Base-by-base conservation (phyloP, 2,113 vertebrate genomes). In the Elgaria multicarinata region DNA sequence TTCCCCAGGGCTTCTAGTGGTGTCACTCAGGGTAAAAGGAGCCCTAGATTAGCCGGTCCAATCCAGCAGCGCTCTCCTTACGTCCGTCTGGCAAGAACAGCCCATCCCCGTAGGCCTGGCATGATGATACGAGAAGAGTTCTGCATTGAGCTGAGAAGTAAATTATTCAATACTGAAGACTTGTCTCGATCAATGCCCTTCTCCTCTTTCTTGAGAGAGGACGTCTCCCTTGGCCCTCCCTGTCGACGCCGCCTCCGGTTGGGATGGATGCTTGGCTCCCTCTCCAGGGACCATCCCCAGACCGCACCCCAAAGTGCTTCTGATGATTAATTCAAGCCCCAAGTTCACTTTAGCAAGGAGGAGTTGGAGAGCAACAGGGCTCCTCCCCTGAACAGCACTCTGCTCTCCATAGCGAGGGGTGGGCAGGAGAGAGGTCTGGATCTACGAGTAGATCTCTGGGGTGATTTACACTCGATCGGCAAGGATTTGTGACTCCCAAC, bases 51-150 rank as follows among this genome's bases (percentile, higher is more conserved):
- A 20, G 58, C 3, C 5, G 58, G 69, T 2, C 58, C 3, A 24
- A 24, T 7, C 20, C 24, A 26, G 64, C 64, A 26, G 64, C 5
- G 69, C 31, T 69, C 12, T 69, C 14, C 5, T 18, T 18, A 3
- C 16, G 69, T 36, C 69, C n/a, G 18, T 18, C 69, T 16, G 4
- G n/a, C 69, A 36, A n/a, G 64, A 36, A n/a, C 12, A 16, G n/a
- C 69, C 0, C 1, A 18, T n/a, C n/a, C 16, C n/a, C 16, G 1
- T 14, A 36, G 69, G n/a, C 69, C 69, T 36, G 69, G 13, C n/a
- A 5, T 1, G n/a, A n/a, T 6, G 4, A 20, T 18, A 67, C 2
- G 5, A n/a, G 69, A 33, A 18, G 33, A 33, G 0, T 4, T 18
- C 36, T 36, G 69, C 69, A 2, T 5, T 4, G 69, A 36, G 69